Base-by-base conservation (phyloP, 2,888 invertebrate species). In the Zaprionus lineosus region DNA sequence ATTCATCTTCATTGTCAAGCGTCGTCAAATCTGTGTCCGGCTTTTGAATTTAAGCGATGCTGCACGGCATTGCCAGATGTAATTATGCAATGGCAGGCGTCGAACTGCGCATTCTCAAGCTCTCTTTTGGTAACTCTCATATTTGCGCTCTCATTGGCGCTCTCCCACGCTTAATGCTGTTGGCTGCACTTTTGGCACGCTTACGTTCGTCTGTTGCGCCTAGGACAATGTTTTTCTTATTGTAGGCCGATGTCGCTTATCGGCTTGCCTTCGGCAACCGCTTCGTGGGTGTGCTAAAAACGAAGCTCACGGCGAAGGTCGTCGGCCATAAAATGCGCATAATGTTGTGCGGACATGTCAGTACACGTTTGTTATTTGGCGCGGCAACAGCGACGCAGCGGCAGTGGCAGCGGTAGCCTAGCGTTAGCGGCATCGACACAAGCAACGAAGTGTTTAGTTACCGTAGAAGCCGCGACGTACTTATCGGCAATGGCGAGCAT, bases 311-410 rank as follows among this genome's bases (percentile, higher is more conserved):
- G 50, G 69, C 59, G 71, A 72, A 77, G 75, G 75, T 76, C 79
- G 78, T 75, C 84, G 86, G 83, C 83, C 78, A 85, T 88, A 88
- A 88, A 88, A 86, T 88, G 86, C 86, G 87, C 88, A 87, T 87
- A 86, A 86, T 83, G 74, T 77, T 69, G 74, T 74, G 69, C 74
- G 74, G 79, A 78, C 76, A 74, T 82, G 86, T 82, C 88, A 87
- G 87, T 87, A 81, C 84, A 87, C 87, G 86, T 82, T 87, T 82
- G 86, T 81, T 82, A 85, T 85, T 88, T 82, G 87, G 76, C 78
- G 84, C 69, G 79, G 55, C 58, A 79, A 73, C 77, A 87, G 57
- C 66, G 68, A 43, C 56, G 50, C 39, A 31, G 41, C 36, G 50
- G 28, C 24, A 34, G 29, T 39, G 47, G 33, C 9, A 40, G 14